Evolutionary conservation across 2,113 vertebrate species (phyloP).

Genomic region (Pseudopipra pipra): DNA sequence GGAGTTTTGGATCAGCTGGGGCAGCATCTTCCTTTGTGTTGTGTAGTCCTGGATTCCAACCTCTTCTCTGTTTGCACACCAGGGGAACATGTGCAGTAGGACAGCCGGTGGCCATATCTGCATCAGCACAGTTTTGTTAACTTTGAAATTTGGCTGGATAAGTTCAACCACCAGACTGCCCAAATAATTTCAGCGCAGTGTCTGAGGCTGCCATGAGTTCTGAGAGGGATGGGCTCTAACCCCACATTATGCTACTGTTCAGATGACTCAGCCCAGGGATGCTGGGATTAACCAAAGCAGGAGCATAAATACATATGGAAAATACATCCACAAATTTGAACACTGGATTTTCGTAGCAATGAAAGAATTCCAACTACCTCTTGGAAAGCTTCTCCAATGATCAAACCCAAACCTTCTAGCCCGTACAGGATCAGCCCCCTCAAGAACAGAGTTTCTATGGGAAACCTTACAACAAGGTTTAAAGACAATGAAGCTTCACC

Average conservation of each 20-base stretch:
- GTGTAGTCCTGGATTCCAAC: accelerated
- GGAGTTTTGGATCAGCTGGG: not conserved
- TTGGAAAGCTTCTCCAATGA: not conserved
- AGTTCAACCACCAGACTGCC: not conserved
- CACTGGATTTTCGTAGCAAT: not conserved
- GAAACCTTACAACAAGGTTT: not conserved
- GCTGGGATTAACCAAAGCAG: not conserved
- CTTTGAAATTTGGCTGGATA: not conserved
- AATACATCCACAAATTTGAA: not conserved
- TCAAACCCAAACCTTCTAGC: not conserved
- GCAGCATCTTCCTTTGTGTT: not conserved
- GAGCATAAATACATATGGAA: not conserved
- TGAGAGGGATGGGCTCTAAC: not conserved
- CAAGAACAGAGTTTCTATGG: not conserved
- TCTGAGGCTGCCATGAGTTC: not conserved
- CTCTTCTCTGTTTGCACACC: not conserved
- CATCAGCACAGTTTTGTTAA: not conserved
- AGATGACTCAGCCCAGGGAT: not conserved
- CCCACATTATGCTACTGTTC: not conserved
- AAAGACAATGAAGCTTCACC: not conserved
- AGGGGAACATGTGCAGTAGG: not conserved
- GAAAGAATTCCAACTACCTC: not conserved
- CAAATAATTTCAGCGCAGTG: not conserved
- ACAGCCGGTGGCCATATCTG: not conserved
- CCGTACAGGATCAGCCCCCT: not conserved